Conservation (phyloP, 2,797 vertebrate genomes). For the Pseudochirops cupreus region DNA sequence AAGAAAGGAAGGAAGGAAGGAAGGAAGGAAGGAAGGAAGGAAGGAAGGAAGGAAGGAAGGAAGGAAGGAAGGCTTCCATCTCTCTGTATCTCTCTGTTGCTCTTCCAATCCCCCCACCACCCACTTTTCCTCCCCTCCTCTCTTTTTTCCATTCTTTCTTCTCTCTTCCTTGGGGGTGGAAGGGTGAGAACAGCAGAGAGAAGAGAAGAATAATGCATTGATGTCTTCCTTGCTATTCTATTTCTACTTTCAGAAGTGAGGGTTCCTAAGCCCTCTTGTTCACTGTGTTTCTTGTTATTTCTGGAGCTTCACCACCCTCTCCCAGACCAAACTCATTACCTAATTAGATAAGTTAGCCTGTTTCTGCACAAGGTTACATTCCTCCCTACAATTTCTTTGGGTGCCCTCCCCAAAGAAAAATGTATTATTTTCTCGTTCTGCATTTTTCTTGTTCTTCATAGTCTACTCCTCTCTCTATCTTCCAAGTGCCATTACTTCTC, state of each 20-base stretch:
- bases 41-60: background rate
- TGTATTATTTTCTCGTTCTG: background rate
- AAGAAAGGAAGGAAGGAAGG: background rate
- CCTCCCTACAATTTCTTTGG: background rate
- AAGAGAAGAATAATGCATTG: background rate
- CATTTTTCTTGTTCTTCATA: constrained; percentile 21
- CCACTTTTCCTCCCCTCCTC: background rate
- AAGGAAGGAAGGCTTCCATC: background rate
- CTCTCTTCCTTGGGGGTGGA: background rate
- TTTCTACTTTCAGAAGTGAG: background rate
- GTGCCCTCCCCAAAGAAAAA: background rate
- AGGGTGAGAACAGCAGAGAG: background rate
- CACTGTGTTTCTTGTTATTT: constrained; percentile 18
- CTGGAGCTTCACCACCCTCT: background rate
- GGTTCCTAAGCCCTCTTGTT: constrained; percentile 24
- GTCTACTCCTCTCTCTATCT: background rate
- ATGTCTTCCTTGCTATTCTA: background rate
- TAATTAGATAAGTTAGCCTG: background rate
- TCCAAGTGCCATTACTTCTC: accelerated
- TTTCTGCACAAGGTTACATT: background rate
- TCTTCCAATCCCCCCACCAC: background rate
- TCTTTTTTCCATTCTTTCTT: background rate
- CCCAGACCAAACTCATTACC: background rate
- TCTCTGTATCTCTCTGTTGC: background rate
- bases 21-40: no score